Evolutionary conservation across 2,797 vertebrate species (phyloP), one percentile per base, ranked within the genome.

Genomic region (Simalia tracyae): DNA sequence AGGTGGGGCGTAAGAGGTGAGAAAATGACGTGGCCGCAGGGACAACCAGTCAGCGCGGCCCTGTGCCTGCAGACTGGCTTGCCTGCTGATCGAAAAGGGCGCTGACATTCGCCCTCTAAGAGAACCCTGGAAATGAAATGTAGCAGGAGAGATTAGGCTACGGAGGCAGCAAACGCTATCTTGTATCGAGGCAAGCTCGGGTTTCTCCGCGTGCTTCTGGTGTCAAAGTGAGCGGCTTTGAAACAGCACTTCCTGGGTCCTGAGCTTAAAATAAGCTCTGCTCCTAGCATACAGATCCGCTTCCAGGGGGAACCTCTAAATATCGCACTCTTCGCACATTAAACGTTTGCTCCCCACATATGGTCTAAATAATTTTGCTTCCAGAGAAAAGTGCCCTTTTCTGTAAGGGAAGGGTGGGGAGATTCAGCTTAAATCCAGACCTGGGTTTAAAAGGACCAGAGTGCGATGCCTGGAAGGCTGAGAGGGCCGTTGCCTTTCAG

Each of bases 261-360:
- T 8, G 61, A 10, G 24, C 61, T 3, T 24, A 26, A 63, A 26
- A 64, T 24, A 9, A 2, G 8, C n/a, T n/a, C 26, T 28, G 64
- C 28, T 0, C 11, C 11, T 12, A n/a, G 28, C 14, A n/a, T 4
- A 2, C 64, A 4, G 28, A n/a, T n/a, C 63, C 28, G 63, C 66
- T 1, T 0, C 12, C n/a, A 3, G n/a, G n/a, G n/a, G 31, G 5
- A 14, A 31, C 1, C 14, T n/a, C 19, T 2, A 5, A n/a, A 2
- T 2, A 1, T 6, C 1, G 14, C 15, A 3, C n/a, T 4, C n/a
- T 36, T 17, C n/a, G 28, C 64, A 28, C 28, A 26, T 63, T 63
- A 9, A 24, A 63, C 2, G 60, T 22, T 19, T 61, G 68, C 68
- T 19, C 72, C 63, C 72, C 72, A 8, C 6, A 7, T 22, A 10